Evolutionary conservation across 2,888 invertebrate genomes (phyloP).

Genomic region (Teleogryllus oceanicus): DNA sequence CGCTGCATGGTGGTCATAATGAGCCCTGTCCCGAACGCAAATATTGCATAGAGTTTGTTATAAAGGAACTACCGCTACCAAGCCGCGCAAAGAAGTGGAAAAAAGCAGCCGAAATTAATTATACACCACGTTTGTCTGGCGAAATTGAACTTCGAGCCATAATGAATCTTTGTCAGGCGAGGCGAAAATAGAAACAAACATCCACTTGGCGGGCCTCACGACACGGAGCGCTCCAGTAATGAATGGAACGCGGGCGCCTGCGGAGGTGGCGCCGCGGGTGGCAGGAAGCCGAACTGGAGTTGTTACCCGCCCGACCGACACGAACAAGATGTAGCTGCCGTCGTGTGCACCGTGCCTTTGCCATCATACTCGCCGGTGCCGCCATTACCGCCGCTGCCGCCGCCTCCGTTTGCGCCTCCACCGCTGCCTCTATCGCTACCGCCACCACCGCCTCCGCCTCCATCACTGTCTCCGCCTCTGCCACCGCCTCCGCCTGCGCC

Average conservation of each 20-base stretch:
- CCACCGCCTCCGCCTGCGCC: not conserved
- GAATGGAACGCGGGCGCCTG: not conserved
- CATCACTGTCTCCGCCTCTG: not conserved
- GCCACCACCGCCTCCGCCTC: not conserved
- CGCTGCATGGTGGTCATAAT: not conserved
- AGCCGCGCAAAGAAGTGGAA: not conserved
- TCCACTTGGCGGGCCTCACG: not conserved
- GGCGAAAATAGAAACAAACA: constrained; percentile 3
- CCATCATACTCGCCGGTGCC: no score
- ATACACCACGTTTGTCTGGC: constrained; percentile 4
- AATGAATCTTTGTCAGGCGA: constrained; percentile 4
- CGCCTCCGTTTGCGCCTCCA: not conserved
- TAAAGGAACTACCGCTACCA: not conserved
- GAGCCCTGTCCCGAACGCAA: not conserved
- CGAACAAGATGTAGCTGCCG: not conserved
- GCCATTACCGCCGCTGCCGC: not conserved
- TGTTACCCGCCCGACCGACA: not conserved
- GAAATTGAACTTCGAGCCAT: constrained; percentile 18
- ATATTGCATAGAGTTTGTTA: constrained; percentile 3
- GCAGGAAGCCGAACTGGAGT: not conserved
- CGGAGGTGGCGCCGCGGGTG: not conserved
- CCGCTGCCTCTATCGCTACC: not conserved
- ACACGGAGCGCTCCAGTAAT: not conserved
- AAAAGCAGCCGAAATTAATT: not conserved
- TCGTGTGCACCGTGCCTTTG: not conserved